A percentile compares a stretch with the other conserved stretches of the same genome.
phyloP scores from a whole-genome alignment of 2,888 invertebrate species.

The Drosophila neutralis region DNA sequence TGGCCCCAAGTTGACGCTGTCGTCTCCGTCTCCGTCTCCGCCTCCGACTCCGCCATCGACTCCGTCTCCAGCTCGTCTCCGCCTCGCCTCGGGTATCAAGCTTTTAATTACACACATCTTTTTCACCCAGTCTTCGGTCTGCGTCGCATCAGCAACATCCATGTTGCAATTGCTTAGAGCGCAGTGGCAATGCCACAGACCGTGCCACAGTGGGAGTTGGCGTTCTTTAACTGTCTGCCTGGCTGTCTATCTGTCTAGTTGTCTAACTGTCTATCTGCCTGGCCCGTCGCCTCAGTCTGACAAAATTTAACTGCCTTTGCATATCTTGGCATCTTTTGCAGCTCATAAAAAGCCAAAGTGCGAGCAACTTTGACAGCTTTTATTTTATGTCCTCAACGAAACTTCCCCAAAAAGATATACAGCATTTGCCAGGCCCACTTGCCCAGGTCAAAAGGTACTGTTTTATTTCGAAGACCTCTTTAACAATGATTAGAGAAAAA shows the following conservation, averaged over 20 bases:
- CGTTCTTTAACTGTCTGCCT: slow-evolving; percentile 9
- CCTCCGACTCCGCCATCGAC: slow-evolving; percentile 5
- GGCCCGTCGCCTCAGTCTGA: slow-evolving; percentile 11
- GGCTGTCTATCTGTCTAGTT: slow-evolving; percentile 1
- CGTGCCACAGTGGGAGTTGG: not conserved
- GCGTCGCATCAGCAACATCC: not conserved
- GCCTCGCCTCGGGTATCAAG: slow-evolving; percentile 45
- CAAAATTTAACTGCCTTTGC: slow-evolving; percentile 44
- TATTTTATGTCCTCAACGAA: slow-evolving; percentile 17
- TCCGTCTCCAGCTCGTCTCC: slow-evolving; percentile 15
- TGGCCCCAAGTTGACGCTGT: slow-evolving; percentile 47
- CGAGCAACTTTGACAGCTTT: slow-evolving; percentile 43
- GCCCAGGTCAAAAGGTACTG: not conserved
- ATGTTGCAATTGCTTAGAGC: slow-evolving; percentile 31
- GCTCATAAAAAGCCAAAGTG: slow-evolving; percentile 58
- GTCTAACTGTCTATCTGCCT: slow-evolving; percentile 4
- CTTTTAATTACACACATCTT: slow-evolving; percentile 72
- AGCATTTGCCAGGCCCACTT: not conserved
- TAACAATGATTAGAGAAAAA: not conserved
- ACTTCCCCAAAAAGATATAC: not conserved
- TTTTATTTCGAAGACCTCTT: not conserved
- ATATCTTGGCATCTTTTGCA: slow-evolving; percentile 34
- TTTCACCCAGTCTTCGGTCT: slow-evolving; percentile 6
- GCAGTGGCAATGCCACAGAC: slow-evolving; percentile 26
- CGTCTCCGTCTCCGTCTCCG: slow-evolving; percentile 32